phyloP scores from a whole-genome alignment of 2,797 vertebrate genomes.

The Muraenolepis orangiensis region DNA sequence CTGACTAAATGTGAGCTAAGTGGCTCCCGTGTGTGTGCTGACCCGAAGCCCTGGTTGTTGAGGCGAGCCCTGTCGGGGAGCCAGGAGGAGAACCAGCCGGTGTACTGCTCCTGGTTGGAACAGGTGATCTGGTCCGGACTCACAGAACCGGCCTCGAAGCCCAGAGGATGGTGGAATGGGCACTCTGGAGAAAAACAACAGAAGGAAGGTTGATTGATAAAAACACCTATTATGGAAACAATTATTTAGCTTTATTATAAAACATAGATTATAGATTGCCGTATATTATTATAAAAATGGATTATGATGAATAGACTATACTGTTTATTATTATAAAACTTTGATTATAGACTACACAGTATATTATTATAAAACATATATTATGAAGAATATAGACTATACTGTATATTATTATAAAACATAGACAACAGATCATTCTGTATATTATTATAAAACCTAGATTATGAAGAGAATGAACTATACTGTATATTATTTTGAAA shows the following conservation, averaged over 20 bases:
- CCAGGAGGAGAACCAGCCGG: conserved; percentile 97
- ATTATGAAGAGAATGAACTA: too few relatives aligned
- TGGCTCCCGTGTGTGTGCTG: conserved; percentile 40
- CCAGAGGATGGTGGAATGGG: conserved; percentile 90
- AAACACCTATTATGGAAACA: too few relatives aligned
- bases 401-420: too few relatives aligned
- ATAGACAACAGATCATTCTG: background rate
- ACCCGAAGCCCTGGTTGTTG: conserved; percentile 96
- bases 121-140: conserved; percentile 90
- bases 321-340: too few relatives aligned
- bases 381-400: background rate
- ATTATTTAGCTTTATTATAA: too few relatives aligned
- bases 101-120: conserved; percentile 92
- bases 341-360: too few relatives aligned
- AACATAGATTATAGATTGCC: too few relatives aligned
- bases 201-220: too few relatives aligned
- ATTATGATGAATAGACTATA: too few relatives aligned
- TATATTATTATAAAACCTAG: background rate
- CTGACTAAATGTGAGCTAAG: background rate
- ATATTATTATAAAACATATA: background rate
- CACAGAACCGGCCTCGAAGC: conserved; percentile 90
- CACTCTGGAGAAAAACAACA: conserved; percentile 79
- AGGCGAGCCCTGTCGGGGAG: conserved; percentile 88
- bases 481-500: too few relatives aligned
- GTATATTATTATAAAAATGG: too few relatives aligned